A percentile compares a stretch with the other conserved stretches of the same genome.
Evolutionary conservation across 2,888 invertebrate species (phyloP).

Genomic region (Cephus runcator): DNA sequence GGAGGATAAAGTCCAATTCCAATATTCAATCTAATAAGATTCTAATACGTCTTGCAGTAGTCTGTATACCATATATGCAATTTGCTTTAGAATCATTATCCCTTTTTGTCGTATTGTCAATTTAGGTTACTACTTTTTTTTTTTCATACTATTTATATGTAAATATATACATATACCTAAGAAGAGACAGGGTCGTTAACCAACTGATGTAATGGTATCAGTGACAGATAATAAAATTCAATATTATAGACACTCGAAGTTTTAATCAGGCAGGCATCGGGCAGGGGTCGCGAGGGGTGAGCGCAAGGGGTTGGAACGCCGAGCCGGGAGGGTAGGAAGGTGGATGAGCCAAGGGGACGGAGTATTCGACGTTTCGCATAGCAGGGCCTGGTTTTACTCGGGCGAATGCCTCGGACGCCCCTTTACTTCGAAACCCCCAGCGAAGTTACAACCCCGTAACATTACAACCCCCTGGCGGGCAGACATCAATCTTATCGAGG

Average conservation of each 20-base stretch:
- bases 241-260: neutral
- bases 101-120: no score
- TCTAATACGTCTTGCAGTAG: no score
- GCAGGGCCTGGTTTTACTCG: neutral
- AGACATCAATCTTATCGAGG: constrained; percentile 22
- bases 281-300: neutral
- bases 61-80: no score
- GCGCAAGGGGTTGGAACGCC: no score
- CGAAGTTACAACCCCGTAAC: constrained; percentile 21
- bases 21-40: no score
- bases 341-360: neutral
- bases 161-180: no score
- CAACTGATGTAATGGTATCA: neutral
- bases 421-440: constrained; percentile 4
- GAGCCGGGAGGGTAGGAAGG: neutral
- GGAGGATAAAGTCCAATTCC: no score
- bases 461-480: constrained; percentile 23
- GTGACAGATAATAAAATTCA: constrained; percentile 2
- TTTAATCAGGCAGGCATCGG: neutral
- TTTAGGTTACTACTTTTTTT: no score
- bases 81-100: no score
- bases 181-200: no score
- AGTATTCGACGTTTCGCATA: constrained; percentile 4
- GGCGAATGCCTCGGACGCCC: constrained; percentile 4
- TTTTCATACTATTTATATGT: no score